Evolutionary conservation across 2,888 invertebrate species (phyloP), one percentile per base, ranked within the genome.

Genomic region (Torymus tubicola): DNA sequence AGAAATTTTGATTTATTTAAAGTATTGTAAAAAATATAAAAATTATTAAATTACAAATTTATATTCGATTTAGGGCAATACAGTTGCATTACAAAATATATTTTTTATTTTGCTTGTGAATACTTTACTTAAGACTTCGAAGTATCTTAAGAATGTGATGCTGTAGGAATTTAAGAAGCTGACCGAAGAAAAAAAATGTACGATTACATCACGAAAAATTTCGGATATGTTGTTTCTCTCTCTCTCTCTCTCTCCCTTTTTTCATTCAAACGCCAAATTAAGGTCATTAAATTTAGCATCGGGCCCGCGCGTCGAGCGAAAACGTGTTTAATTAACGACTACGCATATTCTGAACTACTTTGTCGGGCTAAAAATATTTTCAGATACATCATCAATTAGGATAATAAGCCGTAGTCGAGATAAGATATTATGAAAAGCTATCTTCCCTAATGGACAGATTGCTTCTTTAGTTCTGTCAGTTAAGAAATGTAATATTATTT

Each of bases 321-420:
- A 50, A 61, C 52, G 61, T 52, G 71, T 52, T 71, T 61, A 71
- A 71, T 71, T 61, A 61, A 71, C 60, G 71, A 52, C 60, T 61
- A 13, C 24, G 52, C 52, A 12, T 4, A n/a, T 71, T 73, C 16
- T 18, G 18, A 24, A 31, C 4, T 18, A 71, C 61, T 71, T 71
- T n/a, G 16, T 12, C 10, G 63, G 11, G 73, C 73, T 73, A 57
- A 64, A 73, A 73, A 57, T 73, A 73, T 73, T 53, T 52, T 63
- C 63, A 53, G 71, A 70, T 60, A 42, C 42, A 50, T 55, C 58
- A 24, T 72, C 53, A 63, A 63, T 63, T 55, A 72, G 12, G 13
- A 31, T 72, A 63, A 72, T 72, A 53, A 63, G 8, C 11, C 24
- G 21, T 18, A 18, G 14, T 18, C 18, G 1, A 42, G 70, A 50